Evolutionary conservation across 2,113 vertebrate genomes (phyloP).

Genomic region (Ctenomys sociabilis): DNA sequence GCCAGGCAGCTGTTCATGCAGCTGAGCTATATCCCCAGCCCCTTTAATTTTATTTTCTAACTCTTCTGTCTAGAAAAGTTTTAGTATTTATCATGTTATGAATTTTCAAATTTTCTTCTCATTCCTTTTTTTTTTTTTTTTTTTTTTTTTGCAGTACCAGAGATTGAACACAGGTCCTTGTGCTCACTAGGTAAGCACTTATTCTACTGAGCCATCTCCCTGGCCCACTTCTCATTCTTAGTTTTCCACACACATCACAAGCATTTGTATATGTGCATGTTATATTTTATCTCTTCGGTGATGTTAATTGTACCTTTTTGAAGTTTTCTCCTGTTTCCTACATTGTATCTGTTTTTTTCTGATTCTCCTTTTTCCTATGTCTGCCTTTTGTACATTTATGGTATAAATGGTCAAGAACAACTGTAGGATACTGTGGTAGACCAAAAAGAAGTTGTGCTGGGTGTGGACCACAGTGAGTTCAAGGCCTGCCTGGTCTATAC

Average conservation of each 20-base stretch:
- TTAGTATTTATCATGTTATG: neutral
- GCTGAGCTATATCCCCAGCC: too few species aligned
- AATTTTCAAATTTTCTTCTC: neutral
- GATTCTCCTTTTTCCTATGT: neutral
- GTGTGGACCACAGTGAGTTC: neutral
- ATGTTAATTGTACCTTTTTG: neutral
- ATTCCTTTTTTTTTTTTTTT: too few species aligned
- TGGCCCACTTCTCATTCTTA: neutral
- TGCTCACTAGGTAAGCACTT: too few species aligned
- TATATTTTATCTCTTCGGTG: neutral
- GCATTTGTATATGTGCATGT: neutral
- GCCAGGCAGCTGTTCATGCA: too few species aligned
- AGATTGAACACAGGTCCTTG: too few species aligned
- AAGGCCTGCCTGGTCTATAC: neutral
- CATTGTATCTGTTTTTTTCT: neutral
- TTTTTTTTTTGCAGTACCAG: too few species aligned
- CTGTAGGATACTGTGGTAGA: neutral
- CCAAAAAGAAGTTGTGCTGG: neutral
- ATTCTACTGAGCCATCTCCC: too few species aligned
- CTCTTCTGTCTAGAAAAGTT: neutral
- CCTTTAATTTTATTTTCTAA: conserved; percentile 8
- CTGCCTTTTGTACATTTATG: neutral
- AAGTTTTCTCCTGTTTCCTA: neutral
- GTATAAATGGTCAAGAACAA: neutral
- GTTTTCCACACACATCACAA: neutral